These are phyloP conservation scores for Oncopeltus fasciatus DNA, from an alignment of 1,140 invertebrate genomes.

Conservation along the genomic window DNA sequence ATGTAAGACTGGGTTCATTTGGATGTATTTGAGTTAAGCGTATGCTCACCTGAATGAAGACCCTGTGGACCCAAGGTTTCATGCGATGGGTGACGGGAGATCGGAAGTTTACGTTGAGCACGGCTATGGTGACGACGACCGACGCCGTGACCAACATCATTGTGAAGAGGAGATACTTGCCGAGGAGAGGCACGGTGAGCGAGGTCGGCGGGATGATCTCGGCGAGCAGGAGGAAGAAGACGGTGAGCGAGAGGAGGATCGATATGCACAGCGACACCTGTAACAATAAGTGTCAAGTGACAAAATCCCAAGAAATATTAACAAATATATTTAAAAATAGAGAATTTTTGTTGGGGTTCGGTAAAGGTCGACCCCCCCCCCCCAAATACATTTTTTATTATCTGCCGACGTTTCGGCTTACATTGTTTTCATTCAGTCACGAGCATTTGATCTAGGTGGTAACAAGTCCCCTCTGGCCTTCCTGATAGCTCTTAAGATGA, in stretches of 20 bases:
- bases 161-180: slow-evolving; percentile 97
- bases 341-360: no score
- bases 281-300: no score
- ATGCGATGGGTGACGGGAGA: slow-evolving; percentile 93
- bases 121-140: slow-evolving; percentile 93
- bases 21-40: no score
- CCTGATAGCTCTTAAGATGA: no score
- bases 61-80: slow-evolving; percentile 72
- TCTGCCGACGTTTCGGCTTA: no score
- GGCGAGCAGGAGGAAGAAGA: slow-evolving; percentile 94
- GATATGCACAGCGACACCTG: slow-evolving; percentile 96
- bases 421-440: no score
- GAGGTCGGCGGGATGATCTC: slow-evolving; percentile 99
- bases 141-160: slow-evolving; percentile 98
- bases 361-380: no score
- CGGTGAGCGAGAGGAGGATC: slow-evolving; percentile 93
- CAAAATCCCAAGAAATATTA: not conserved
- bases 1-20: no score
- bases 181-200: slow-evolving; percentile 88
- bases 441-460: no score
- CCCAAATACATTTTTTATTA: no score
- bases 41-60: slow-evolving; percentile 74
- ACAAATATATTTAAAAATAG: no score
- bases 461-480: no score
- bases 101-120: slow-evolving; percentile 97